Evolutionary conservation across 2,797 vertebrate genomes (phyloP).

Genomic region (Eulemur coronatus): DNA sequence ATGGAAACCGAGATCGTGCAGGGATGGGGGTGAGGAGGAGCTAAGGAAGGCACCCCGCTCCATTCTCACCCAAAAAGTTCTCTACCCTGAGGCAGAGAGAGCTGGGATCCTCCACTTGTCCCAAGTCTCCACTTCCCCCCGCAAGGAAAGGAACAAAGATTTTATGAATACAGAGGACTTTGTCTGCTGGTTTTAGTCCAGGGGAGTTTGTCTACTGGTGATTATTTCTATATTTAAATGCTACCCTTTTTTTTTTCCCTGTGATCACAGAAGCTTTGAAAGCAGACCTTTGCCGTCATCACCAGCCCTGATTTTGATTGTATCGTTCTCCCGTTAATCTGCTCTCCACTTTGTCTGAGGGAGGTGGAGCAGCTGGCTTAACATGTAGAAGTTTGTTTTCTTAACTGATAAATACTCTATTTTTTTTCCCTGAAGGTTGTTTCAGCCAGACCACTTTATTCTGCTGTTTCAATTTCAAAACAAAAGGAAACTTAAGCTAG

Average conservation of each 20-base stretch:
- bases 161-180: background rate
- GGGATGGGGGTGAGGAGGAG: background rate
- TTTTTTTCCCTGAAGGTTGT: background rate
- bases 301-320: background rate
- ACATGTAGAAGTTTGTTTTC: background rate
- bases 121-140: no score
- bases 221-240: background rate
- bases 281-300: background rate
- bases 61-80: background rate
- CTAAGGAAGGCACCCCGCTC: background rate
- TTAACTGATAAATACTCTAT: background rate
- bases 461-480: conserved; percentile 43
- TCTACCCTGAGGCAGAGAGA: background rate
- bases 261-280: background rate
- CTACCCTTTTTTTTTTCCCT: background rate
- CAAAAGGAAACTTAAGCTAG: background rate
- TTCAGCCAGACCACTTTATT: background rate
- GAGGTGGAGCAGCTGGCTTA: background rate
- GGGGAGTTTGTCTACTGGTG: background rate
- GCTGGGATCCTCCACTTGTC: background rate
- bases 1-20: background rate
- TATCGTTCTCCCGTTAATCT: background rate
- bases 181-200: background rate
- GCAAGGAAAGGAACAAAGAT: background rate
- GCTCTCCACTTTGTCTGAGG: background rate